These are phyloP conservation scores for Galerucella nymphaeae DNA, from an alignment of 2,888 invertebrate species.

Conservation along the genomic window DNA sequence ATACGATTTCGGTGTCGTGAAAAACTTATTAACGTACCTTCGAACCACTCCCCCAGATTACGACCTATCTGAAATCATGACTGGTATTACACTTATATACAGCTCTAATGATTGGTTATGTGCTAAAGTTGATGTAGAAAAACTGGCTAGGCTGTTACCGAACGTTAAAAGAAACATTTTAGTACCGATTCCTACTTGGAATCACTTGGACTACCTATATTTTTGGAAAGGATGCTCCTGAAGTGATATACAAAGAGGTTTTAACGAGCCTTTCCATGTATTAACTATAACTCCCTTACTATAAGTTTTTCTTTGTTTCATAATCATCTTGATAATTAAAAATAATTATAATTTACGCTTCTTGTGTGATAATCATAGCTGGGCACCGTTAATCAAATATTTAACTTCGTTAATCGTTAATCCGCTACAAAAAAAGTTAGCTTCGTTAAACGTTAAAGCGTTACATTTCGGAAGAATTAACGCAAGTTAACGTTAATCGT, in stretches of 20 bases:
- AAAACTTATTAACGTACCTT: constrained; percentile 53
- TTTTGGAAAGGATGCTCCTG: constrained; percentile 56
- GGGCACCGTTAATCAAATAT: too few species aligned
- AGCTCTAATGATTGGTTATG: constrained; percentile 67
- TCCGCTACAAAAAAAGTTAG: too few species aligned
- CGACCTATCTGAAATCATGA: constrained; percentile 60
- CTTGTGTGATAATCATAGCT: too few species aligned
- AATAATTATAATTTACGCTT: too few species aligned
- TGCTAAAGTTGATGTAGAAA: constrained; percentile 54
- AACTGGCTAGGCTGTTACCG: constrained; percentile 56
- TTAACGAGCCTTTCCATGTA: neutral
- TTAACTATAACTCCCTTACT: too few species aligned
- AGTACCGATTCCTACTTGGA: constrained; percentile 54
- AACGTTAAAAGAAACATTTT: constrained; percentile 53
- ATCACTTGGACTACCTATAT: constrained; percentile 60
- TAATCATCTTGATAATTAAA: too few species aligned
- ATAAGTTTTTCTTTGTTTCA: too few species aligned
- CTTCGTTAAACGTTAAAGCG: too few species aligned
- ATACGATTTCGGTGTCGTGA: constrained; percentile 67
- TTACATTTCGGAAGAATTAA: too few species aligned
- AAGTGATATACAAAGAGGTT: neutral
- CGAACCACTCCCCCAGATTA: constrained; percentile 63
- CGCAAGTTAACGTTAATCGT: too few species aligned
- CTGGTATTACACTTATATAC: constrained; percentile 64
- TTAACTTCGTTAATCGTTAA: too few species aligned